Base-by-base conservation (phyloP, 2,888 invertebrate species). In the Cheilosia pagana region DNA sequence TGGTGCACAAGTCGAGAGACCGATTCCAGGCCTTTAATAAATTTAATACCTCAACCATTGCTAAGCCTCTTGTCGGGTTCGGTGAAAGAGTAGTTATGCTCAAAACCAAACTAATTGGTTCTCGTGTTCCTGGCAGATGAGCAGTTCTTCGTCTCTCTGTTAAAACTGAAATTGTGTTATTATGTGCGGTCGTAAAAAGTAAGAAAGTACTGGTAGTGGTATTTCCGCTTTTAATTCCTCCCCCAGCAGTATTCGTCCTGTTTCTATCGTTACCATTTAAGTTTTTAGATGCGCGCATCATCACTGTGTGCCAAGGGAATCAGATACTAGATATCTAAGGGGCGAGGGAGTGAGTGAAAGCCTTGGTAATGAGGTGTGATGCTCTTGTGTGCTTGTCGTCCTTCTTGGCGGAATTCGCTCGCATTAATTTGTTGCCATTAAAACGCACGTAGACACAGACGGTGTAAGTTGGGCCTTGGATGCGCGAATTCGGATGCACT, bases 141-240 rank as follows among this genome's bases (percentile, higher is more conserved):
- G 48, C 2, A 10, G 16, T 48, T 48, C 21, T 6, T 50, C 3
- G 14, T 16, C 21, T 48, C 23, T 48, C 0, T 5, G 43, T 53
- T 65, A 50, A 53, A 28, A 65, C 65, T 67, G 65, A 75, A 75
- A 75, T 59, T 67, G 67, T 52, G 67, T 76, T 75, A 41, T 76
- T 50, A 65, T 41, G 50, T 52, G 59, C 31, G 57, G 21, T 43
- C 65, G 65, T 67, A 41, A 67, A 68, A 53, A 63, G 23, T 41
- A 68, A 31, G 48, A 43, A 55, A 31, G 52, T 14, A 23, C 10
- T 35, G 35, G 35, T 35, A 35, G 35, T 52, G 43, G 48, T 45
- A 63, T 65, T 81, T 81, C 67, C 67, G 55, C 55, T 72, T 82
- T 71, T 82, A 72, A 77, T 50, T 77, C 67, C 77, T 71, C 55